phyloP scores from a whole-genome alignment of 92 coral and sea anemone genomes.

The Siderastrea siderea region DNA sequence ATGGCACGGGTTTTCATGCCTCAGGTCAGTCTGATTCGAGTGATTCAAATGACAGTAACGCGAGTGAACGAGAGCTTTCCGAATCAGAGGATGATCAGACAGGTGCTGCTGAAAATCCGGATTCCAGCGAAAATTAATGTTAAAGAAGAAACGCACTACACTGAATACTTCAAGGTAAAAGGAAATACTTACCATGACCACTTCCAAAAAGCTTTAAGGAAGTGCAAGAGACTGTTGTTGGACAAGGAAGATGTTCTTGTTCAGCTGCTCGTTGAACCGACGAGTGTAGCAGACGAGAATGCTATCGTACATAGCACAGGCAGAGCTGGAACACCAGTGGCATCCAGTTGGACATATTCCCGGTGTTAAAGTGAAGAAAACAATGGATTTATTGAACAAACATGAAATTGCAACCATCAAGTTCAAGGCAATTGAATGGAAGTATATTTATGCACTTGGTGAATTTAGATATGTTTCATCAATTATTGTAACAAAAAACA shows the following conservation, averaged over 20 bases:
- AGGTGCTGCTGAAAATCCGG: not conserved
- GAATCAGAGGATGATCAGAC: not conserved
- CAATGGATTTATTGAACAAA: conserved; percentile 22
- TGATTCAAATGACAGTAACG: not conserved
- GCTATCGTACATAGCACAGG: conserved; percentile 59
- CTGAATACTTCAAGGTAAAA: conserved; percentile 22
- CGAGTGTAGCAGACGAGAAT: conserved; percentile 54
- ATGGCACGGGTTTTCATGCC: not conserved
- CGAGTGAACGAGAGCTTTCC: not conserved
- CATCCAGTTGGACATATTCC: conserved; percentile 60
- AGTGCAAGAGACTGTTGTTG: not conserved
- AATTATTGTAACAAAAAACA: conserved; percentile 51
- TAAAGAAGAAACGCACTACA: not conserved
- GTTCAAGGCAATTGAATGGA: conserved; percentile 24
- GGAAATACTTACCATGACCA: conserved; percentile 18
- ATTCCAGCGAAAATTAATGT: too few species aligned
- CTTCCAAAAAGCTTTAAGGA: conserved; percentile 34
- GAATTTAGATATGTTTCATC: conserved; percentile 40
- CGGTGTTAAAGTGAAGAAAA: conserved; percentile 42
- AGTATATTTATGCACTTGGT: conserved; percentile 32
- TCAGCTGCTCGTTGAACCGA: conserved; percentile 11
- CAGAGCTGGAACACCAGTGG: not conserved
- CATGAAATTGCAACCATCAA: not conserved
- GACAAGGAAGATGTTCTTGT: conserved; percentile 2
- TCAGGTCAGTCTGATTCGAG: not conserved